Evolutionary conservation across 2,888 invertebrate genomes (phyloP), one percentile per base, ranked within the genome.

Genomic region (Metalampra italica): DNA sequence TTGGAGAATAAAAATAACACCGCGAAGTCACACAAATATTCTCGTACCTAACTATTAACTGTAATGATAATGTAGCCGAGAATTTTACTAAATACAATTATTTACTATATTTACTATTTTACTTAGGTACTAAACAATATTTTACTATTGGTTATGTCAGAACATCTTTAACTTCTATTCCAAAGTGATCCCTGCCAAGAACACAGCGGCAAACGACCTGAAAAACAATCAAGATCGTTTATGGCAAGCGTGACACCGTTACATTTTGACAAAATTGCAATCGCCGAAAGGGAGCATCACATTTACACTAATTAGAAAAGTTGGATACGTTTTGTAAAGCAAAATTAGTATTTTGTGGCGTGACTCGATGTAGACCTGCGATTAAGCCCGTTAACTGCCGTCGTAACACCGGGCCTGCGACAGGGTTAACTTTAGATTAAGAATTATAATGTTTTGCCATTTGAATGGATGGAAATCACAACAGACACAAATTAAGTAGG

Each of bases 251-350:
- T 49, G 46, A 49, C 46, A 50, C 22, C 42, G 38, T 50, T 52
- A 60, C 62, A 57, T 61, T 60, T 61, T 63, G 62, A 60, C 64
- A 64, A 61, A 62, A 61, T 77, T 71, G 77, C 74, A 80, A 76
- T 77, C 69, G 70, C 73, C 68, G 75, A 72, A 45, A 73, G 66
- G 71, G 71, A 68, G 73, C 75, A 75, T 80, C 78, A 77, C 79
- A 77, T 82, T 82, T 72, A 71, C 67, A 64, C 77, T 85, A 85
- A 85, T 83, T 85, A 83, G 81, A 78, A 83, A 85, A 85, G 82
- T 85, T 85, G 74, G 74, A 77, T 82, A 75, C 80, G 75, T 77
- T 82, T 79, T 76, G 77, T 72, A 74, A 80, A 78, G 75, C 75
- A 75, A 72, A 82, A 83, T 82, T 82, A 82, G 82, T 83, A 80